Conservation (phyloP, 1,140 invertebrate species). For the Battus philenor region DNA sequence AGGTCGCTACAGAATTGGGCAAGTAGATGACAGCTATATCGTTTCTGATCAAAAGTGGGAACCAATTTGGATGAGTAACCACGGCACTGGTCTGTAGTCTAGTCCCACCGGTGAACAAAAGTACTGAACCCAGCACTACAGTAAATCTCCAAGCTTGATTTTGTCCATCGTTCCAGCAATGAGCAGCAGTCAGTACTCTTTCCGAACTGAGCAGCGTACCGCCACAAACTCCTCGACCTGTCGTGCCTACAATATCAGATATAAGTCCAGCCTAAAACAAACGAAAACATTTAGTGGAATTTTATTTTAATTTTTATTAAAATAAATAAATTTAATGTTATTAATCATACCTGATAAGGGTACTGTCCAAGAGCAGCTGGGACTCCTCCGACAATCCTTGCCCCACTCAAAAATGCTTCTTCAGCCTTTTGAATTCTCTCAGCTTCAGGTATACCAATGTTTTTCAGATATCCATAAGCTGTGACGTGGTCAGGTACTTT, state of each 20-base stretch:
- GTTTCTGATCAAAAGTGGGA: constrained; percentile 22
- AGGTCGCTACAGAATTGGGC: constrained; percentile 32
- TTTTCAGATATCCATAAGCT: constrained; percentile 37
- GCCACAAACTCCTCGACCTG: constrained; percentile 31
- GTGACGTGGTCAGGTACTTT: constrained; percentile 17
- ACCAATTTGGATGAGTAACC: constrained; percentile 26
- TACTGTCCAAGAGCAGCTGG: constrained; percentile 26
- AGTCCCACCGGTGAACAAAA: constrained; percentile 36
- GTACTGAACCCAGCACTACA: constrained; percentile 36
- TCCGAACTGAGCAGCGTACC: constrained; percentile 24
- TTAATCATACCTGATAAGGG: constrained; percentile 26
- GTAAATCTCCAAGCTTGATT: constrained; percentile 31
- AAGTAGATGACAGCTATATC: constrained; percentile 44
- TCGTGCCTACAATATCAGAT: constrained; percentile 21
- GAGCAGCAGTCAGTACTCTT: constrained; percentile 37
- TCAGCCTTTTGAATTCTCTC: constrained; percentile 42
- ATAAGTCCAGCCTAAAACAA: constrained; percentile 36
- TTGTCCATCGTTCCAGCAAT: constrained; percentile 40
- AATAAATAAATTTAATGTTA: neutral
- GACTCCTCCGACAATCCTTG: constrained; percentile 33
- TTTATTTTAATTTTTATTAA: neutral
- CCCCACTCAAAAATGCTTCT: constrained; percentile 24
- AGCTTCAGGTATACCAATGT: constrained; percentile 37
- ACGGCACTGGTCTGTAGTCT: constrained; percentile 28
- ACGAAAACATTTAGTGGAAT: neutral